Conservation (phyloP, 2,888 invertebrate genomes). For the Mesorhabditis belari region DNA sequence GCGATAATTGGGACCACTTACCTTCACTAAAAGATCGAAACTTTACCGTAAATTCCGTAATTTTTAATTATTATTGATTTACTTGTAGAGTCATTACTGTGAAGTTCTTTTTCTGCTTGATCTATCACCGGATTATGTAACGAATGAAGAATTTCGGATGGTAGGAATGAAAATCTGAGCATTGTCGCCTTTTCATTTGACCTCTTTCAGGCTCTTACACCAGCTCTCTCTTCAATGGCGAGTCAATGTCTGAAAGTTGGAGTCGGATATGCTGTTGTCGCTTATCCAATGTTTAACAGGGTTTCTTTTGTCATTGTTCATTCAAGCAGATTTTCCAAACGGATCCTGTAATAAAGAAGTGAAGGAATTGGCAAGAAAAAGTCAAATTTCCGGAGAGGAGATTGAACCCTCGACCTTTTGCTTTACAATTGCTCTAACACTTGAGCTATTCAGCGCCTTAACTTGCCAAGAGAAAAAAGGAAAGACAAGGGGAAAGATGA, state of each 20-base stretch:
- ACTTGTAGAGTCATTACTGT: background rate
- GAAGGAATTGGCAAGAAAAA: background rate
- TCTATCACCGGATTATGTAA: background rate
- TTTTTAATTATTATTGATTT: background rate
- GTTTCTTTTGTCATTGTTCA: background rate
- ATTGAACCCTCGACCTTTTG: too few relatives aligned
- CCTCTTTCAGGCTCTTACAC: background rate
- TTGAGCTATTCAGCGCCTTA: background rate
- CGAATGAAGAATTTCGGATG: background rate
- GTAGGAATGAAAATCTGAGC: background rate
- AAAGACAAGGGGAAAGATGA: background rate
- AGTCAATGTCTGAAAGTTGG: background rate
- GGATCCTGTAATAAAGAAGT: background rate
- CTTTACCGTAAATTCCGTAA: background rate
- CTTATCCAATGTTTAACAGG: background rate
- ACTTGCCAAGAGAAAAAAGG: background rate
- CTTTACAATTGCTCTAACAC: too few relatives aligned
- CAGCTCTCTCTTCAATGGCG: background rate
- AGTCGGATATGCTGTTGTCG: background rate
- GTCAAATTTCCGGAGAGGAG: too few relatives aligned
- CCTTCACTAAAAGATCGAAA: background rate
- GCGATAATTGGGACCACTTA: background rate
- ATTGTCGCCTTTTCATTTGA: background rate
- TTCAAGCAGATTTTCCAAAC: too few relatives aligned
- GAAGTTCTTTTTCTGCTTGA: background rate